phyloP scores from a whole-genome alignment of 2,888 invertebrate species.

The Megaustenia siamemsis region DNA sequence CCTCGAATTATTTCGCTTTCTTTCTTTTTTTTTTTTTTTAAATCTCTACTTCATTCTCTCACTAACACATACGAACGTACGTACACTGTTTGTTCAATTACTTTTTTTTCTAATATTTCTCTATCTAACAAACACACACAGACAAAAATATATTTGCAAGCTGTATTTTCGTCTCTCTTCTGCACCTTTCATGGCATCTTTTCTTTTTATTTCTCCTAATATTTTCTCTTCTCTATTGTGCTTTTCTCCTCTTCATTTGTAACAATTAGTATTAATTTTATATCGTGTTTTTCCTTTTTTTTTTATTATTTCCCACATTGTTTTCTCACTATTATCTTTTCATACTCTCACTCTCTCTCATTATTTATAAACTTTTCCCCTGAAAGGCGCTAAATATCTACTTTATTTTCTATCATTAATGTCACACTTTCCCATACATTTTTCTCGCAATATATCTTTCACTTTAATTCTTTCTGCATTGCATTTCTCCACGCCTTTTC shows the following conservation, averaged over 20 bases:
- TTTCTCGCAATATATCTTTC: too few relatives aligned
- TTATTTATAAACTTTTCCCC: too few relatives aligned
- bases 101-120: too few relatives aligned
- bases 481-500: background rate
- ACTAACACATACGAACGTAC: too few relatives aligned
- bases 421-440: background rate
- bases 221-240: background rate
- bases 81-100: too few relatives aligned
- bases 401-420: too few relatives aligned
- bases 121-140: too few relatives aligned
- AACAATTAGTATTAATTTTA: background rate
- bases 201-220: background rate
- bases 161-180: background rate
- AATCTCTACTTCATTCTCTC: too few relatives aligned
- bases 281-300: background rate
- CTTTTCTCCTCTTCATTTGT: slow-evolving; percentile 1
- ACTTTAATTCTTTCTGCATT: background rate
- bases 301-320: background rate
- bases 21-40: too few relatives aligned
- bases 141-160: too few relatives aligned
- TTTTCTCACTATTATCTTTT: background rate
- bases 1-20: too few relatives aligned
- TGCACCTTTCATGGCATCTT: background rate
- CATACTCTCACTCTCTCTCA: background rate
- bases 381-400: too few relatives aligned